Base-by-base conservation (phyloP, 2,888 invertebrate genomes). In the Cryptophagus acutangulus region DNA sequence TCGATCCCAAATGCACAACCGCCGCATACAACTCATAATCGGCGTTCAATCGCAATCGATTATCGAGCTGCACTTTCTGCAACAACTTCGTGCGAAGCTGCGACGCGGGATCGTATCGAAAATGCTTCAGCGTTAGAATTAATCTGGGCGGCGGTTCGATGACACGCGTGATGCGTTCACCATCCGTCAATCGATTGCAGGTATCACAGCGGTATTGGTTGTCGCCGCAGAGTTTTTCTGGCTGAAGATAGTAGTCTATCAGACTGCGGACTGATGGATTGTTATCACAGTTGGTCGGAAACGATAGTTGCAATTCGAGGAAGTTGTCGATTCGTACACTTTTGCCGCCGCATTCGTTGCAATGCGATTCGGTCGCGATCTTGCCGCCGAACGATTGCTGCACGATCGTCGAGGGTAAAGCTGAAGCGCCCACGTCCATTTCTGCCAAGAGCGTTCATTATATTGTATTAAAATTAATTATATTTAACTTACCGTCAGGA, bases 191-290 rank as follows among this genome's bases (percentile, higher is more conserved):
- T 9, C 75, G 75, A 36, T 77, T 77, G 63, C 91, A 92, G 36
- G 77, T 78, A 45, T 81, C 81, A 71, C 91, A 92, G 49, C 79
- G 77, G 65, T 91, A 92, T 67, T 81, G 78, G 63, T 92, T 91
- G 37, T 88, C 88, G 0, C 85, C 90, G 1, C 79, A 77, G 18
- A 92, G 67, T 38, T 77, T 78, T 62, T 92, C 91, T 1, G 84
- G 81, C 13, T 82, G 79, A 51, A 87, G 77, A 63, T 85, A 90
- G 60, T 79, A 86, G 50, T 86, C 82, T 10, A 91, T 72, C 1
- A 91, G 74, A 49, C 79, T 79, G 62, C 88, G 86, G n/a, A 91
- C 82, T 18, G 77, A 79, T 53, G 81, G 78, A 45, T 75, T 72
- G 6, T 70, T 66, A 3, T 68, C 65, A 20, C 57, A 48, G 40